Evolutionary conservation across 2,888 invertebrate genomes (phyloP).

Genomic region (Mesodorylaimus sp.): DNA sequence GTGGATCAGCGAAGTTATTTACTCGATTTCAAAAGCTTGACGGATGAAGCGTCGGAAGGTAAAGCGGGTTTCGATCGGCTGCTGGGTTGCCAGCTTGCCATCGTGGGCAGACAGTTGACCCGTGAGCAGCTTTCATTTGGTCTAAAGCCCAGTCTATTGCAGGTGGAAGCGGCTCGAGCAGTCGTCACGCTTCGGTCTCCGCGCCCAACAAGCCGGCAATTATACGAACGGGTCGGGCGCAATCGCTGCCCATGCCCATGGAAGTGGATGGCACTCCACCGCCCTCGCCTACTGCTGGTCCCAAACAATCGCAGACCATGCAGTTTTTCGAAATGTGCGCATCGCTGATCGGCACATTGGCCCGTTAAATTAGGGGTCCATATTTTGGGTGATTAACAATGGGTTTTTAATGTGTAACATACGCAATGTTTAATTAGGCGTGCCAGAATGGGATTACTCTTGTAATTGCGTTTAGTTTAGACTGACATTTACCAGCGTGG

Average conservation of each 20-base stretch:
- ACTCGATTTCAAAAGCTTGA: slow-evolving; percentile 79
- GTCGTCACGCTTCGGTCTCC: slow-evolving; percentile 28
- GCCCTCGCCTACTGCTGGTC: slow-evolving; percentile 18
- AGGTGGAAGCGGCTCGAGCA: slow-evolving; percentile 19
- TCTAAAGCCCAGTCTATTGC: not conserved
- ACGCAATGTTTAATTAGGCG: too few relatives aligned
- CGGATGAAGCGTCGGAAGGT: slow-evolving; percentile 32
- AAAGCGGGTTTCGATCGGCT: not conserved
- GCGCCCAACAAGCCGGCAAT: slow-evolving; percentile 19
- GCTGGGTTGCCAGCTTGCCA: not conserved
- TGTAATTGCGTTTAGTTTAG: too few relatives aligned
- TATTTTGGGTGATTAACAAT: too few relatives aligned
- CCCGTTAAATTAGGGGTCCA: too few relatives aligned
- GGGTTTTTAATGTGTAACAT: too few relatives aligned
- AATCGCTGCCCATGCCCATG: slow-evolving; percentile 24
- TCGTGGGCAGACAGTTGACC: not conserved
- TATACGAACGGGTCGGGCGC: slow-evolving; percentile 18
- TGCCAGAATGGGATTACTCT: too few relatives aligned
- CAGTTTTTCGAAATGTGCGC: slow-evolving; percentile 99
- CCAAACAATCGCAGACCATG: slow-evolving; percentile 67
- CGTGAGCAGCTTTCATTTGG: not conserved
- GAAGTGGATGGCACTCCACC: slow-evolving; percentile 17
- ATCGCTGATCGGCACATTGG: slow-evolving; percentile 86
- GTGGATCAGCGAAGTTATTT: slow-evolving; percentile 95
- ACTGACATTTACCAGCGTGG: too few relatives aligned